Percentiles rank a stretch among this genome's conserved stretches.
Evolutionary conservation across 1,140 invertebrate species (phyloP).

Genomic region (Cherax quadricarinatus): DNA sequence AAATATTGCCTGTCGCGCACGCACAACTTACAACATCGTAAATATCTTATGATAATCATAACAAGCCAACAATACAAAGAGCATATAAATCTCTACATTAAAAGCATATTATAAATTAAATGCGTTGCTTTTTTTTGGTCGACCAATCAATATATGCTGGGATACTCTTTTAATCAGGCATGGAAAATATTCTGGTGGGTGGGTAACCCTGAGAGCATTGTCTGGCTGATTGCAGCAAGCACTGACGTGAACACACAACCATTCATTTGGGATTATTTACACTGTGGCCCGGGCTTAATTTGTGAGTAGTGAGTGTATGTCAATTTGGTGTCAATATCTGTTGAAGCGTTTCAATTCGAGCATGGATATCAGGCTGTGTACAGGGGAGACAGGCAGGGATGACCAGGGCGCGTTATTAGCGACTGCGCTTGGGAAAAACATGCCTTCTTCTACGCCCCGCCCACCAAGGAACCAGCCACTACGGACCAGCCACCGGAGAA

Average conservation of each 20-base stretch:
- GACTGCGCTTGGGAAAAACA: slow-evolving; percentile 64
- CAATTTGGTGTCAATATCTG: slow-evolving; percentile 72
- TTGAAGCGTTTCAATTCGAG: slow-evolving; percentile 66
- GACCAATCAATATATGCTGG: slow-evolving; percentile 52
- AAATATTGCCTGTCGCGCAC: slow-evolving; percentile 8
- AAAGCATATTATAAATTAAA: slow-evolving; percentile 40
- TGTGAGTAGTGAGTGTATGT: slow-evolving; percentile 70
- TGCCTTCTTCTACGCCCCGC: slow-evolving; percentile 48
- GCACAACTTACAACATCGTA: slow-evolving; percentile 28
- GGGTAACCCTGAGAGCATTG: slow-evolving; percentile 54
- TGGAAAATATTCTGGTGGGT: slow-evolving; percentile 52
- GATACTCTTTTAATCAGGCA: slow-evolving; percentile 61
- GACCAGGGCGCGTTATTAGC: slow-evolving; percentile 49
- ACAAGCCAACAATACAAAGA: slow-evolving; percentile 50
- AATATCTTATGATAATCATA: slow-evolving; percentile 34
- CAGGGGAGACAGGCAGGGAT: slow-evolving; percentile 37
- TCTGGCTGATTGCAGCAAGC: slow-evolving; percentile 64
- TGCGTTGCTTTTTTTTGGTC: background rate
- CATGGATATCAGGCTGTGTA: slow-evolving; percentile 65
- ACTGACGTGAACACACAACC: slow-evolving; percentile 68
- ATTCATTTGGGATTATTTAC: slow-evolving; percentile 70
- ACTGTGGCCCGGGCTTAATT: slow-evolving; percentile 68
- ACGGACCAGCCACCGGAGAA: slow-evolving; percentile 8
- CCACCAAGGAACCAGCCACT: slow-evolving; percentile 27
- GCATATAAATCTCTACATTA: slow-evolving; percentile 51